Evolutionary conservation across 2,113 vertebrate genomes (phyloP), one percentile per base, ranked within the genome.

Genomic region (Plecturocebus donacophilus): DNA sequence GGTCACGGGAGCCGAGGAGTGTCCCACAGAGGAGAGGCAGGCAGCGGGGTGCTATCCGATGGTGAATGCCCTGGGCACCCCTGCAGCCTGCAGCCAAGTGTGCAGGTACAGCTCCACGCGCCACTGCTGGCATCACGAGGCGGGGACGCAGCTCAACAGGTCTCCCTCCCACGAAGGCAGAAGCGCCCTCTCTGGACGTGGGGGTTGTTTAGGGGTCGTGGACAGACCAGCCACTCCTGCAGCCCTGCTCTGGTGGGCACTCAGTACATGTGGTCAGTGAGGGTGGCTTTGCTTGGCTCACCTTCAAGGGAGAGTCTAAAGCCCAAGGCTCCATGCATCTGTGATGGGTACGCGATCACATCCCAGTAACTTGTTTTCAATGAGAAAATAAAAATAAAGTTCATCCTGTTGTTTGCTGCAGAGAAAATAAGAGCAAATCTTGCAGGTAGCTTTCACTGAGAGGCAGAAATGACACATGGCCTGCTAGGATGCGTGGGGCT

Each of bases 181-280:
- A 56, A n/a, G 3, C 4, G 2, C 21, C 52, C 8, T 70, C 25
- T 83, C 68, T 4, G 27, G 66, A 40, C 8, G 25, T 0, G 1
- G 5, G 25, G n/a, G 17, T 21, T n/a, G 14, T 16, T 82, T 2
- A 93, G 80, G 61, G 10, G 52, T 23, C n/a, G 6, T 4, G 13
- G 52, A 14, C 8, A 11, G 56, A 54, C 14, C 23, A 8, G 38
- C 47, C 16, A 1, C n/a, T 42, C 12, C 7, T 1, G 1, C 8
- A 14, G 35, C 0, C 5, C 52, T 19, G 40, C 76, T n/a, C 10
- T 6, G 30, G 3, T 1, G 7, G 38, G 6, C 45, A 1, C 8
- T 40, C 5, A 13, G 2, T 1, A 40, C 5, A 3, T 38, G 2
- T 25, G 71, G 20, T 27, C 75, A 75, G 13, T 1, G 21, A 16